Conservation (phyloP, 1,140 invertebrate genomes). For the Triops longicaudatus region DNA sequence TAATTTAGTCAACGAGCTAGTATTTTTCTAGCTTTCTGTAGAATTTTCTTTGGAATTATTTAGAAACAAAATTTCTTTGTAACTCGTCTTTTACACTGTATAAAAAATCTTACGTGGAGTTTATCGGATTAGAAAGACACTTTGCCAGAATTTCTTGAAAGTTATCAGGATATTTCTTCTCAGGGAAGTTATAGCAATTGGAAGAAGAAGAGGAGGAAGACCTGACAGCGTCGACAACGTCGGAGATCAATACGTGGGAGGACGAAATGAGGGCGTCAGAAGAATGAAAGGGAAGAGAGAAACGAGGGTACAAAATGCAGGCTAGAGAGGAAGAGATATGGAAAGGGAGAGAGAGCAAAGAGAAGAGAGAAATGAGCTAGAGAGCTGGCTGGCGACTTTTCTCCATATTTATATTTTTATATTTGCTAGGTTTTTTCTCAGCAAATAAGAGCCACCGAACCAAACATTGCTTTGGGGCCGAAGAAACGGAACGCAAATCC, state of each 20-base stretch:
- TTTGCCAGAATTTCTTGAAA: neutral
- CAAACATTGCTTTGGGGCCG: neutral
- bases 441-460: neutral
- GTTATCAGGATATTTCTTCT: neutral
- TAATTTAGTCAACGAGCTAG: no score
- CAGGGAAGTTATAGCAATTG: neutral
- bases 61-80: no score
- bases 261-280: slow-evolving; percentile 12
- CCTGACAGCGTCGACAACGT: neutral
- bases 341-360: neutral
- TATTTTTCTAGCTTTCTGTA: no score
- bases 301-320: slow-evolving; percentile 16
- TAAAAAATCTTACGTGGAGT: no score
- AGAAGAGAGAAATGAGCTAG: slow-evolving; percentile 8
- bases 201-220: neutral
- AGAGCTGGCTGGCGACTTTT: neutral
- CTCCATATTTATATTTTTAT: neutral
- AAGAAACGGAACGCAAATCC: neutral
- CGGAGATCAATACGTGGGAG: slow-evolving; percentile 16
- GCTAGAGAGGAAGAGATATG: neutral
- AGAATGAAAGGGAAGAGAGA: slow-evolving; percentile 12
- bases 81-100: no score
- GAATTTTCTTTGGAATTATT: no score
- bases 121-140: no score
- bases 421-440: neutral